phyloP scores from a whole-genome alignment of 1,140 invertebrate species.

The Brachionus koreanus region DNA sequence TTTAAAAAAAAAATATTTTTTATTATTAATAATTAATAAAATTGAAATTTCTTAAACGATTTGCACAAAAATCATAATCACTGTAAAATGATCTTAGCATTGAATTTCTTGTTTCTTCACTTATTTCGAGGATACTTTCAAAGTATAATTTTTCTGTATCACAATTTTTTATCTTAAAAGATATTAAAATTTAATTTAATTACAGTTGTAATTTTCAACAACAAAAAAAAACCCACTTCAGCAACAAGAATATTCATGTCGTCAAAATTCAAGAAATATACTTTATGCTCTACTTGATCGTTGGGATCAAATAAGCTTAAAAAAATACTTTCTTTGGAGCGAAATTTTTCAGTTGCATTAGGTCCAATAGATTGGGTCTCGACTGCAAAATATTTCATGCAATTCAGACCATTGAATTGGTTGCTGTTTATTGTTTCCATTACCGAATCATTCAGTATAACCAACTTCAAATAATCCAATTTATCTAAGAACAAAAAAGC shows the following conservation, averaged over 20 bases:
- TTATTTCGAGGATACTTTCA: background rate
- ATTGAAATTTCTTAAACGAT: background rate
- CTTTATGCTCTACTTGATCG: background rate
- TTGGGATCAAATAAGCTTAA: background rate
- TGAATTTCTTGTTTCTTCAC: background rate
- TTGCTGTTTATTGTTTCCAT: background rate
- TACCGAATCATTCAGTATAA: background rate
- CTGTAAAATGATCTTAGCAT: background rate
- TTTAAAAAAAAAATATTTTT: background rate
- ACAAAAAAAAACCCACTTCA: background rate
- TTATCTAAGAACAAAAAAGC: background rate
- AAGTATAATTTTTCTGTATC: background rate
- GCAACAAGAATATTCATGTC: background rate
- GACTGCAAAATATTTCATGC: background rate
- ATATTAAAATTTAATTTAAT: background rate
- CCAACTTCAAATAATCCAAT: background rate
- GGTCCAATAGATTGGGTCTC: background rate
- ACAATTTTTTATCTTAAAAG: slow-evolving; percentile 10
- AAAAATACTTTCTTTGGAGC: background rate
- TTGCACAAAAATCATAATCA: slow-evolving; percentile 25
- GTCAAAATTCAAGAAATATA: slow-evolving; percentile 5
- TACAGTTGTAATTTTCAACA: background rate
- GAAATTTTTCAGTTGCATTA: background rate
- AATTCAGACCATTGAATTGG: slow-evolving; percentile 8
- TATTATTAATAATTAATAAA: slow-evolving; percentile 20